These are phyloP conservation scores for Taxidea taxus DNA, from an alignment of 2,113 vertebrate genomes.

Conservation along the genomic window DNA sequence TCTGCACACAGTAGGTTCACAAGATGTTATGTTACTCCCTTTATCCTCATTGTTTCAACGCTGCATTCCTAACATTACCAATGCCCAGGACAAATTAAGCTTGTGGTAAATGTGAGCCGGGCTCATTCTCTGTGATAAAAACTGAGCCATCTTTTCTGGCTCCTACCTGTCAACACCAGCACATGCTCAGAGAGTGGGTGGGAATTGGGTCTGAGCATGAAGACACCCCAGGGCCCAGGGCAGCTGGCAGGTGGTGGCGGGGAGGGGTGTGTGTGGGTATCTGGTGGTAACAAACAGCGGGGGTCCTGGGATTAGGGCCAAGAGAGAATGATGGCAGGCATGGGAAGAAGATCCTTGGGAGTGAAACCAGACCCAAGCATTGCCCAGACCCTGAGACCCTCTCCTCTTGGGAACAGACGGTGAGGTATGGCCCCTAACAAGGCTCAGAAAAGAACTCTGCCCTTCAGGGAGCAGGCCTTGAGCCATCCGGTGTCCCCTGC, in stretches of 20 bases:
- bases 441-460: neutral
- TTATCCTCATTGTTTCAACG: neutral
- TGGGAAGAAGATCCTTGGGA: neutral
- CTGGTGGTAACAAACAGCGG: neutral
- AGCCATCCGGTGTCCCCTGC: neutral
- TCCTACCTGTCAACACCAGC: neutral
- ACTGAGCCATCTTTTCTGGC: neutral
- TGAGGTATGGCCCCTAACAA: neutral
- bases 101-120: neutral
- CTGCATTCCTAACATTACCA: neutral
- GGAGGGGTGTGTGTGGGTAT: neutral
- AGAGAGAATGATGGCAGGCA: neutral
- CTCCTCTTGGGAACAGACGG: neutral
- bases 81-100: neutral
- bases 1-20: neutral
- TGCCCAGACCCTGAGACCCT: neutral
- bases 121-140: neutral
- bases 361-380: neutral
- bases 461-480: neutral
- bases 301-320: neutral
- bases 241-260: neutral
- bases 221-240: neutral
- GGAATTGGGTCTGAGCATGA: neutral
- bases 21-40: neutral
- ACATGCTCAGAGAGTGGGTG: neutral